Evolutionary conservation across 2,888 invertebrate species (phyloP), one percentile per base, ranked within the genome.

Genomic region (Cephus pygmeus): DNA sequence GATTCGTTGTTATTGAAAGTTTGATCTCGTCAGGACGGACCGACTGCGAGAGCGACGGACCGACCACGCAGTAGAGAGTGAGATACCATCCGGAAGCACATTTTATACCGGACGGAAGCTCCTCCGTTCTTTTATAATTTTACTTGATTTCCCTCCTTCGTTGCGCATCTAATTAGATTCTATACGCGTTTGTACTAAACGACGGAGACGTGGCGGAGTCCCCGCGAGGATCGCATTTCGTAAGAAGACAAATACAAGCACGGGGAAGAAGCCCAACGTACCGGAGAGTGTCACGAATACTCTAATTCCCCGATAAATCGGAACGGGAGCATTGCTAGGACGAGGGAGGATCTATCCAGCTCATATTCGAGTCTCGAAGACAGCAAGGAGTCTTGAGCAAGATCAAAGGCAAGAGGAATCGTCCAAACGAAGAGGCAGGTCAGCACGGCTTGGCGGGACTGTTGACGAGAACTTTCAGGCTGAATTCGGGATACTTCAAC

Each of bases 401-500:
- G 35, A 35, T 23, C 30, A 69, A 15, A 30, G 69, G 76, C 36
- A 34, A 33, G 73, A 33, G 56, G 33, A 69, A 35, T 34, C 12
- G 23, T 12, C 33, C 12, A 23, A 71, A 36, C 9, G 36, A 33
- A 69, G 34, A 36, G 56, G 56, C 33, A 36, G 31, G 75, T 12
- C 69, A 34, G 36, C 36, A 73, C 68, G 75, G 34, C 30, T 34
- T 11, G 12, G n/a, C 71, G 76, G 36, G 75, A 75, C 78, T 73
- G 78, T 78, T 23, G 76, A 81, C 79, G 68, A 83, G 86, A 82
- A 85, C 85, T 79, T 82, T 81, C 87, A 88, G 86, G 84, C 88
- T 90, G 90, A 88, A 86, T 83, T 87, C 86, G 82, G 85, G 87
- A 85, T 88, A 89, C 83, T 85, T 90, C 91, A 92, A 92, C 88